Conservation (phyloP, 1,140 invertebrate genomes). For the Scaptomyza montana region DNA sequence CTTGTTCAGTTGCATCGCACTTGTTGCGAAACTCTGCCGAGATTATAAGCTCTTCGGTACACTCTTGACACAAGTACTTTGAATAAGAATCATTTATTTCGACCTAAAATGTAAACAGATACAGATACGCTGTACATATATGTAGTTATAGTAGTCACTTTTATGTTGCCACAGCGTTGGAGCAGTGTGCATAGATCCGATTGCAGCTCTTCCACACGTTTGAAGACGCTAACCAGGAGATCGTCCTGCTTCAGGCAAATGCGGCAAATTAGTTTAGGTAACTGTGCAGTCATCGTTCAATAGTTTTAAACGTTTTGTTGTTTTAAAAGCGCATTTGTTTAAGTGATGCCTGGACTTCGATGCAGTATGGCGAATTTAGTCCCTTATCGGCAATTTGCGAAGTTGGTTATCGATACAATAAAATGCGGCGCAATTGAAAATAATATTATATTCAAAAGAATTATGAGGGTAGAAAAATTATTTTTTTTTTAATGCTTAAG, state of each 20-base stretch:
- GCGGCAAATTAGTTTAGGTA: constrained; percentile 40
- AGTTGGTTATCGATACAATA: too few species aligned
- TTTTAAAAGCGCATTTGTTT: constrained; percentile 2
- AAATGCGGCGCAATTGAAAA: too few species aligned
- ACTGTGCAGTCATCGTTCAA: neutral
- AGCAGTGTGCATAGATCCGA: constrained; percentile 49
- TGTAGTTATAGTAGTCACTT: constrained; percentile 25
- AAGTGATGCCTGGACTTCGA: neutral
- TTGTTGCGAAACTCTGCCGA: constrained; percentile 62
- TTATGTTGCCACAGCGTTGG: constrained; percentile 47
- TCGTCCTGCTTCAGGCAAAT: constrained; percentile 59
- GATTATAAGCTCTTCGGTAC: constrained; percentile 60
- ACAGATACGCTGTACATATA: too few species aligned
- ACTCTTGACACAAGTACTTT: constrained; percentile 60
- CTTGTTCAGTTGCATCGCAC: constrained; percentile 42
- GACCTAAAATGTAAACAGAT: constrained; percentile 20
- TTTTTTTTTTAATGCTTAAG: too few species aligned
- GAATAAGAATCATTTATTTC: constrained; percentile 36
- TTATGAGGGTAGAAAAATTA: too few species aligned
- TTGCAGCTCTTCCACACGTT: constrained; percentile 53
- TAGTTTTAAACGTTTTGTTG: too few species aligned
- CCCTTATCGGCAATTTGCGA: too few species aligned
- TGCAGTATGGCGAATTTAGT: too few species aligned
- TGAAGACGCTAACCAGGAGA: constrained; percentile 49
- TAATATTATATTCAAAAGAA: too few species aligned